Evolutionary conservation across 2,797 vertebrate species (phyloP), one percentile per base, ranked within the genome.

Genomic region (Stomatorhinus walkeri): DNA sequence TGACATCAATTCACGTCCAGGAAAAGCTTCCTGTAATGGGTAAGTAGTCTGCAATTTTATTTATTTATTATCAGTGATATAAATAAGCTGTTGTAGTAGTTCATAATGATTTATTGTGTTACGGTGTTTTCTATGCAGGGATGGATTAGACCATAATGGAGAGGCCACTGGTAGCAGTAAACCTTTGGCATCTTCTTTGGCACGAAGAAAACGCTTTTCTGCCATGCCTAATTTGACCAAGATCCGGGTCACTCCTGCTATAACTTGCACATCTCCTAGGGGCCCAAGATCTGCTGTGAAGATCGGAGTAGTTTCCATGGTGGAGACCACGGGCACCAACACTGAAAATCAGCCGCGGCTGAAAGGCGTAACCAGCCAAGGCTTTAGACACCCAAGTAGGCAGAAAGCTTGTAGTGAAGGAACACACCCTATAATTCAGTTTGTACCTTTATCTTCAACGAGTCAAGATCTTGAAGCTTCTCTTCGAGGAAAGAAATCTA

Each of bases 131-230:
- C 43, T 79, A 79, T 79, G 36, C 72, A 98, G 97, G 14, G 91
- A 94, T 91, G 93, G 91, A 76, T 93, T 91, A 88, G 92, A 91
- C 3, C 91, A 92, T 90, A 91, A 68, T 92, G 91, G 87, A 19
- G 92, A 86, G 86, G 91, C 87, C 49, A 87, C 92, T 91, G 91
- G 90, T 79, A 94, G 95, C 85, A 93, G 88, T 87, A 92, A 93
- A 88, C 89, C 90, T 88, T 89, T 94, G 12, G 90, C 93, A 32
- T 90, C 94, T 89, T 94, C 94, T 88, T 88, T 94, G 1, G 97
- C 97, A 92, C 97, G 97, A 92, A 97, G 97, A 93, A 98, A 98
- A 90, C 95, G 97, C 12, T 93, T 98, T 90, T 95, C 96, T 79
- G 94, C 97, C 89, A 90, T 94, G 87, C 94, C 95, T 40, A 96